Evolutionary conservation across 2,797 vertebrate species (phyloP).

Genomic region (Typhlichthys eigenmanni): DNA sequence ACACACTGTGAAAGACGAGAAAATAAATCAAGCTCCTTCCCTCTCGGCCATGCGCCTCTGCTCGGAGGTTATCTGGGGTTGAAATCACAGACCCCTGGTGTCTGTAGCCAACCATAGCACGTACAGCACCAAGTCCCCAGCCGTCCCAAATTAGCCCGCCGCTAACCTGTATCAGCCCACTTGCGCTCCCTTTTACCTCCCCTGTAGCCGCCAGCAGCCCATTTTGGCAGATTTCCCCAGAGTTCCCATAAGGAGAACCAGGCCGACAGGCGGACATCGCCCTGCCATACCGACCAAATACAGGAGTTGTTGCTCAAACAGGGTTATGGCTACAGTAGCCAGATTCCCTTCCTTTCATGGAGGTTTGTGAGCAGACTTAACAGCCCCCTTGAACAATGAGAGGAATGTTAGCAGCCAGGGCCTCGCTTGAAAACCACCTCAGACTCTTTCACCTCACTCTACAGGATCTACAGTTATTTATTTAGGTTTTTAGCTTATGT

Average conservation of each 20-base stretch:
- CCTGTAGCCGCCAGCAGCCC: conserved; percentile 19
- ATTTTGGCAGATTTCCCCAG: conserved; percentile 19
- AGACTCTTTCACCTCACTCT: conserved; percentile 60
- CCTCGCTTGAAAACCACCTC: conserved; percentile 54
- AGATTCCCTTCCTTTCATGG: conserved; percentile 79
- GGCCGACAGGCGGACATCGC: conserved; percentile 23
- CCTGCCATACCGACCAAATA: too few relatives aligned
- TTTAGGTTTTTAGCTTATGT: conserved; percentile 61
- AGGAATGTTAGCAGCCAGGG: conserved; percentile 76
- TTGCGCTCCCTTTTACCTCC: conserved; percentile 13
- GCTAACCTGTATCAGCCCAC: conserved; percentile 34
- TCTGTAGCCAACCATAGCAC: not conserved
- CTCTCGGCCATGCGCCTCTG: conserved; percentile 30
- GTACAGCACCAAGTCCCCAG: conserved; percentile 16
- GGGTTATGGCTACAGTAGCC: conserved; percentile 61
- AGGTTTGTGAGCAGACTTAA: conserved; percentile 73
- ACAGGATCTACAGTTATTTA: conserved; percentile 46
- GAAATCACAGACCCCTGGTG: conserved; percentile 27
- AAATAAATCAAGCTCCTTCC: conserved; percentile 21
- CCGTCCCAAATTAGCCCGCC: conserved; percentile 25
- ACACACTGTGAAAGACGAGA: conserved; percentile 11
- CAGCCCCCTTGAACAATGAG: conserved; percentile 80
- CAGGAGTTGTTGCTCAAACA: conserved; percentile 34
- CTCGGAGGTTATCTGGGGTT: conserved; percentile 25
- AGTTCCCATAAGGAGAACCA: conserved; percentile 24